A percentile compares a stretch with the other conserved stretches of the same genome.
Evolutionary conservation across 2,888 invertebrate genomes (phyloP).

Genomic region (Ophion slaviceki): DNA sequence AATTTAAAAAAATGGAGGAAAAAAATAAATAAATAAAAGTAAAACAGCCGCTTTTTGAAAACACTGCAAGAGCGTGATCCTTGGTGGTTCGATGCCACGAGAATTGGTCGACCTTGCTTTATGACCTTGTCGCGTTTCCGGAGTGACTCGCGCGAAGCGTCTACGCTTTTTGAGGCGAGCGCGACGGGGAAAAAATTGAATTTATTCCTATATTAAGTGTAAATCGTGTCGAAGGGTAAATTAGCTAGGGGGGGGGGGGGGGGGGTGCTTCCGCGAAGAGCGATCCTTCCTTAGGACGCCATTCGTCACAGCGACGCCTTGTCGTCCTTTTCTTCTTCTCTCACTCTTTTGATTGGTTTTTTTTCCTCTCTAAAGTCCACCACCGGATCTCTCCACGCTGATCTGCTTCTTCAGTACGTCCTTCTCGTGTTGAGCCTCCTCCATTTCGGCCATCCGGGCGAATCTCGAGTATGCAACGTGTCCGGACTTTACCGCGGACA

Average conservation of each 20-base stretch:
- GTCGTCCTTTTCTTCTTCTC: conserved; percentile 79
- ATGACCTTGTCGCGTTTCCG: background rate
- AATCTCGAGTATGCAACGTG: conserved; percentile 97
- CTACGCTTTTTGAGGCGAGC: conserved; percentile 23
- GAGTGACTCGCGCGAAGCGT: conserved; percentile 13
- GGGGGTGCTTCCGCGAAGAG: conserved; percentile 24
- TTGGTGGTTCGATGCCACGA: conserved; percentile 16
- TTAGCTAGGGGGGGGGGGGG: conserved; percentile 47
- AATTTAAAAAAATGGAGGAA: background rate
- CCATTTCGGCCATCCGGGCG: conserved; percentile 96
- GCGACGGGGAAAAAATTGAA: conserved; percentile 28
- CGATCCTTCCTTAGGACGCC: conserved; percentile 41
- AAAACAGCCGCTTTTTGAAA: background rate
- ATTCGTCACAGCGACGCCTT: conserved; percentile 1
- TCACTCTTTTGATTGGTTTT: background rate
- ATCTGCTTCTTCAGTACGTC: conserved; percentile 90
- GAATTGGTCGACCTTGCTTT: conserved; percentile 27
- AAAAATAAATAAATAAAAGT: conserved; percentile 20
- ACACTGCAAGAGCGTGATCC: conserved; percentile 42
- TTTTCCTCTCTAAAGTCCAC: conserved; percentile 90
- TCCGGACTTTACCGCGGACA: conserved; percentile 99
- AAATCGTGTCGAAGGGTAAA: conserved; percentile 57
- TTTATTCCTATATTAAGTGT: conserved; percentile 64
- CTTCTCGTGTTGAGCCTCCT: conserved; percentile 92
- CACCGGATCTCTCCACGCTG: conserved; percentile 97